phyloP scores from a whole-genome alignment of 2,888 invertebrate genomes.

The Sinodicranocentrus sp. region DNA sequence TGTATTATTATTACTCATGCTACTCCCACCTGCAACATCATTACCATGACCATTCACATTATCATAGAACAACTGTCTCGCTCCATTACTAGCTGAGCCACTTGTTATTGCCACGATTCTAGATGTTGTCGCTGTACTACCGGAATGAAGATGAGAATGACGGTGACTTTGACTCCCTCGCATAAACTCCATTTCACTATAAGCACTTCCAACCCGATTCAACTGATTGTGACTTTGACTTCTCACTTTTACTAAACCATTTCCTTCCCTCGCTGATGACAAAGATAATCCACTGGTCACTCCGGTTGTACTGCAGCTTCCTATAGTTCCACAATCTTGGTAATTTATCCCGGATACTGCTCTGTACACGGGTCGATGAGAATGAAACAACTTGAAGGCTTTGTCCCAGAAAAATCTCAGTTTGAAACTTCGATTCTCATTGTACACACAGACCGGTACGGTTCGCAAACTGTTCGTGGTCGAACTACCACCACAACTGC shows the following conservation, averaged over 20 bases:
- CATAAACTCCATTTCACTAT: slow-evolving; percentile 53
- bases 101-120: slow-evolving; percentile 51
- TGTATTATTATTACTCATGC: too few relatives aligned
- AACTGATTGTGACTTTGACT: slow-evolving; percentile 74
- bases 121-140: slow-evolving; percentile 39
- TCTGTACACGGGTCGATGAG: slow-evolving; percentile 74
- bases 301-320: slow-evolving; percentile 33
- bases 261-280: slow-evolving; percentile 2
- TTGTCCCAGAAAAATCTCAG: slow-evolving; percentile 76
- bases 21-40: slow-evolving; percentile 7
- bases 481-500: background rate
- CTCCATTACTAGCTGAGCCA: slow-evolving; percentile 12
- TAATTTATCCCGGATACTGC: slow-evolving; percentile 76
- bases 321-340: slow-evolving; percentile 72
- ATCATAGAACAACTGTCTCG: slow-evolving; percentile 41
- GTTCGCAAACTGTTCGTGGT: slow-evolving; percentile 64
- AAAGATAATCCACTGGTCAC: background rate
- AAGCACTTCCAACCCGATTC: slow-evolving; percentile 39
- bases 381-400: slow-evolving; percentile 76
- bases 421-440: slow-evolving; percentile 75
- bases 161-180: background rate
- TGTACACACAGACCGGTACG: slow-evolving; percentile 75
- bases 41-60: slow-evolving; percentile 58
- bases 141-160: background rate
- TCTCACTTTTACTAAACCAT: slow-evolving; percentile 64